Percentiles rank a stretch among this genome's conserved stretches.
These are phyloP conservation scores for Ceyx melanurus DNA, from an alignment of 2,113 vertebrate genomes.

Conservation along the genomic window DNA sequence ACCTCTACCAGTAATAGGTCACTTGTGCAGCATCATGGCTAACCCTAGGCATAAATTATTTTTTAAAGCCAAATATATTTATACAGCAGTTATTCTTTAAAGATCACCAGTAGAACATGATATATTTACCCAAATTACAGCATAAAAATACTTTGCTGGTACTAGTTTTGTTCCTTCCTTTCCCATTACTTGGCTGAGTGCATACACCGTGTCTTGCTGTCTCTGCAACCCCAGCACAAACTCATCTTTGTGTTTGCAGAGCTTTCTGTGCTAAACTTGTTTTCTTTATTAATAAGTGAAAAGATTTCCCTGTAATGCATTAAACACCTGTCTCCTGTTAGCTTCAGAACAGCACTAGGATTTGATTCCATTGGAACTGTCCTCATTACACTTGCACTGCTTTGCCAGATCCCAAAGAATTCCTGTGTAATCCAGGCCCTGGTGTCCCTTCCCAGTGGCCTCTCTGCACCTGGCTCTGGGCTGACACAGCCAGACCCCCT, in stretches of 20 bases:
- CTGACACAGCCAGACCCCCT: neutral
- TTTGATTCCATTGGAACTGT: neutral
- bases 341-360: neutral
- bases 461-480: neutral
- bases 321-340: neutral
- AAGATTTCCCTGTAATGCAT: neutral
- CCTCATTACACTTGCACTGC: neutral
- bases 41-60: neutral
- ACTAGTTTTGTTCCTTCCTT: neutral
- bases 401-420: neutral
- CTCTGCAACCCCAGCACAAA: neutral
- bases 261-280: neutral
- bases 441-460: neutral
- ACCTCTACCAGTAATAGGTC: neutral
- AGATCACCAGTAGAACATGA: neutral
- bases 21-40: neutral
- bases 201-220: neutral
- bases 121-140: neutral
- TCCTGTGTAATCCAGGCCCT: neutral
- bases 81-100: neutral
- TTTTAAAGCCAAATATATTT: conserved; percentile 11
- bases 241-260: neutral
- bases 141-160: neutral
- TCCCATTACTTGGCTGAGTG: neutral
- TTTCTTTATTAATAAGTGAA: neutral